Base-by-base conservation (phyloP, 2,797 vertebrate genomes). In the Amniataba percoides region DNA sequence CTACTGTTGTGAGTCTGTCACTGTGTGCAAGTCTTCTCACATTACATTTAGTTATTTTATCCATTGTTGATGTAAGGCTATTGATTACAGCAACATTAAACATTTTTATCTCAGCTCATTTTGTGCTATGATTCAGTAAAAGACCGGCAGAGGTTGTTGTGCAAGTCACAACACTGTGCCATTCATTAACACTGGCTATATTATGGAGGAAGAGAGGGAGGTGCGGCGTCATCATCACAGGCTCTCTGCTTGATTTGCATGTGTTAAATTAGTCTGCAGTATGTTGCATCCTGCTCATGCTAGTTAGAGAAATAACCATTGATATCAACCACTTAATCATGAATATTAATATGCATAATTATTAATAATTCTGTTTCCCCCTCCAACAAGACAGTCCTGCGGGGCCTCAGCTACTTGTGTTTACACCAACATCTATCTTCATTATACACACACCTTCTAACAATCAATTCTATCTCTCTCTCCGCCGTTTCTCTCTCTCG, bases 331-430 rank as follows among this genome's bases (percentile, higher is more conserved):
- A 72, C 90, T 92, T 89, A 89, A 93, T 95, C 91, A 93, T 94
- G 78, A 85, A 91, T 95, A 93, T 93, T 93, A 92, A 93, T 93
- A 87, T 78, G 77, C 77, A 76, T 85, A 80, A 94, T 94, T 94
- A 93, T 89, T 92, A 91, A 90, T 92, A 89, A 93, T 93, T 93
- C 81, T 74, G 81, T 80, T 78, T 87, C 64, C 84, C 60, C 42
- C 59, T 78, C 79, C 60, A 84, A 90, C 82, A 56, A 27, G 73
- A 64, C 25, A 15, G 64, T 77, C 80, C 83, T 67, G 73, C 81
- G 43, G 80, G 84, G 82, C 66, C 36, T 66, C 82, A 79, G 78
- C 73, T 67, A 65, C 74, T 78, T 55, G 65, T 91, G 88, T 88
- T 84, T 80, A 87, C 89, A 87, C 82, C 82, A 71, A 72, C 90